Evolutionary conservation across 1,140 invertebrate genomes (phyloP).

Genomic region (Drusus annulatus): DNA sequence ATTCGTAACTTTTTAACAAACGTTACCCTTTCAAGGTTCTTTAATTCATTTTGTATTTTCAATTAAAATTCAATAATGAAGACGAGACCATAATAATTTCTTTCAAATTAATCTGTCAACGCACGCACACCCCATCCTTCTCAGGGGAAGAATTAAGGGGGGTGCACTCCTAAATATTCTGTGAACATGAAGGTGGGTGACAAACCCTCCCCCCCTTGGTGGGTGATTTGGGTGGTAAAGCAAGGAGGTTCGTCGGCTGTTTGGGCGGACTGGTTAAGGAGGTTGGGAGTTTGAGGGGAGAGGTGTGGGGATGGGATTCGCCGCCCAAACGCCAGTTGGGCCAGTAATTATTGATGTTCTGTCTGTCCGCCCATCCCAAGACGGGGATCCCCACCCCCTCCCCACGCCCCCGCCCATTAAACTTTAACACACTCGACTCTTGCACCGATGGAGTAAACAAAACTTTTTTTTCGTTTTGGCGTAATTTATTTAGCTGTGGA

Average conservation of each 20-base stretch:
- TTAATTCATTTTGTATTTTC: not conserved
- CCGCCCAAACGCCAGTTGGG: conserved; percentile 53
- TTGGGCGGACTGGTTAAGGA: not conserved
- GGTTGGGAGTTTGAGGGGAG: not conserved
- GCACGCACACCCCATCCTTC: conserved; percentile 49
- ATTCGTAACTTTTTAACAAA: too few species aligned
- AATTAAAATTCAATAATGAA: not conserved
- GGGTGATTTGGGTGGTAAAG: not conserved
- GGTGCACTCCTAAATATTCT: not conserved
- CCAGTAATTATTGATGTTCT: conserved; percentile 60
- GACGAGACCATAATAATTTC: not conserved
- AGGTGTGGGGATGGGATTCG: conserved; percentile 33
- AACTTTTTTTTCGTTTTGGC: not conserved
- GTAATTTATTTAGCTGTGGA: not conserved
- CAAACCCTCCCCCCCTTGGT: too few species aligned
- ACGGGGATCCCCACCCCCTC: conserved; percentile 31
- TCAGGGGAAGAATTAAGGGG: not conserved
- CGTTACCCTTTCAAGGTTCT: not conserved
- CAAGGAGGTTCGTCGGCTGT: not conserved
- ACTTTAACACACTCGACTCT: conserved; percentile 29
- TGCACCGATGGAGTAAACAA: conserved; percentile 11
- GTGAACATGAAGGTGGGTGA: too few species aligned
- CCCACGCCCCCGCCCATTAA: conserved; percentile 25
- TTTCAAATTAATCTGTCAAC: conserved; percentile 9
- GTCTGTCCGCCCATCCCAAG: conserved; percentile 55